Percentiles rank a stretch among this genome's conserved stretches.
These are phyloP conservation scores for Rana temporaria DNA, from an alignment of 2,113 vertebrate species.

Conservation along the genomic window DNA sequence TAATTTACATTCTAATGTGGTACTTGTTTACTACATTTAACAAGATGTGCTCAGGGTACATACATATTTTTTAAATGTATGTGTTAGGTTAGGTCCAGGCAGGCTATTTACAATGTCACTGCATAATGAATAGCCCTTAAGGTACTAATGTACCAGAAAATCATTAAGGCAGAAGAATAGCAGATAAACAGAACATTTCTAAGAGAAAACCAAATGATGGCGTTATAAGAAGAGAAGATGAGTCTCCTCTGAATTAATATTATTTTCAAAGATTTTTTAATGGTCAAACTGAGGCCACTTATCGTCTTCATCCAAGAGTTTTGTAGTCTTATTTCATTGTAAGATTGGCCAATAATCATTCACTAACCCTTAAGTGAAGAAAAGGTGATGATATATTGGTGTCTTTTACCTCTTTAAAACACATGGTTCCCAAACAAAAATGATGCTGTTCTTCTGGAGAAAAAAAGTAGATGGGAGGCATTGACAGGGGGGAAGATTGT, in stretches of 20 bases:
- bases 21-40: slow-evolving; percentile 17
- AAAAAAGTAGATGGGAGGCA: too few relatives aligned
- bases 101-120: slow-evolving; percentile 42
- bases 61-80: slow-evolving; percentile 46
- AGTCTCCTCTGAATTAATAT: slow-evolving; percentile 37
- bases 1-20: slow-evolving; percentile 9
- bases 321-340: slow-evolving; percentile 8
- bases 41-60: slow-evolving; percentile 2
- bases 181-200: slow-evolving; percentile 44
- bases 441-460: too few relatives aligned
- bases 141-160: slow-evolving; percentile 50
- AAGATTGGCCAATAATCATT: slow-evolving; percentile 19
- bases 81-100: slow-evolving; percentile 29
- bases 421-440: too few relatives aligned
- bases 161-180: slow-evolving; percentile 50
- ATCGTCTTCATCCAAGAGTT: slow-evolving; percentile 20
- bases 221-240: slow-evolving; percentile 20
- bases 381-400: slow-evolving; percentile 12
- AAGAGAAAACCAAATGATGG: slow-evolving; percentile 29
- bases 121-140: slow-evolving; percentile 53
- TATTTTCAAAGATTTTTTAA: slow-evolving; percentile 36
- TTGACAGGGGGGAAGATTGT: too few relatives aligned
- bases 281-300: slow-evolving; percentile 28
- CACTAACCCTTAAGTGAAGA: neutral
- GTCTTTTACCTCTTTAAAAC: slow-evolving; percentile 7